A percentile compares a stretch with the other conserved stretches of the same genome.
Conservation (phyloP, 2,888 invertebrate genomes). For the Tryphoninae sp. region DNA sequence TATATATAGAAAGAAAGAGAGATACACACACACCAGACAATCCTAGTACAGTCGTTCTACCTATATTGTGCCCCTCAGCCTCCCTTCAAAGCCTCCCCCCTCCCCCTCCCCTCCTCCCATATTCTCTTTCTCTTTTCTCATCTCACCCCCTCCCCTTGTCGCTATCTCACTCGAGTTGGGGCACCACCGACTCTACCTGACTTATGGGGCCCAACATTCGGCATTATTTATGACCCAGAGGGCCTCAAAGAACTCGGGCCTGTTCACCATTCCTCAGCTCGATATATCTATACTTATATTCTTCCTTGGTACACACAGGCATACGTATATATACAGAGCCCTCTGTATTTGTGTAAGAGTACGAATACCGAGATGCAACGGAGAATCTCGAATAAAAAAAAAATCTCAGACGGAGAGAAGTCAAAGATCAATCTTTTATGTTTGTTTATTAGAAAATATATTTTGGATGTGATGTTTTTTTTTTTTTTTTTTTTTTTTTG, state of each 20-base stretch:
- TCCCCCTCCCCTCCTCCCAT: not conserved
- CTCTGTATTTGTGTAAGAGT: conserved; percentile 11
- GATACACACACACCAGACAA: conserved; percentile 3
- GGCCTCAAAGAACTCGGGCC: conserved; percentile 69
- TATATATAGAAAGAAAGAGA: not conserved
- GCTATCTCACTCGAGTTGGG: conserved; percentile 61
- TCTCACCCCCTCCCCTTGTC: conserved; percentile 1
- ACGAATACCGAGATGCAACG: conserved; percentile 9
- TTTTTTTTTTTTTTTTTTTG: not conserved
- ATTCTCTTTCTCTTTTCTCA: conserved; percentile 25
- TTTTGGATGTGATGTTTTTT: not conserved
- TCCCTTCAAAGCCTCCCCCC: conserved; percentile 9
- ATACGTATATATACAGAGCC: conserved; percentile 44
- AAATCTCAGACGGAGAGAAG: conserved; percentile 3
- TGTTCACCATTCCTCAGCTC: conserved; percentile 56
- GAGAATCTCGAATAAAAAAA: conserved; percentile 34
- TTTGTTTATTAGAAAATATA: not conserved
- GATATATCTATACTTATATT: conserved; percentile 28
- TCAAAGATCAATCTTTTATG: conserved; percentile 8
- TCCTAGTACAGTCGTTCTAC: conserved; percentile 29
- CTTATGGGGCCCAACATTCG: conserved; percentile 79
- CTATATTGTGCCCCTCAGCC: conserved; percentile 55
- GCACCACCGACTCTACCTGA: conserved; percentile 79
- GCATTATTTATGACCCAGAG: conserved; percentile 78
- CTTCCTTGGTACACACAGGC: conserved; percentile 32